Conservation (phyloP, 2,113 vertebrate genomes). For the Alectura lathami region DNA sequence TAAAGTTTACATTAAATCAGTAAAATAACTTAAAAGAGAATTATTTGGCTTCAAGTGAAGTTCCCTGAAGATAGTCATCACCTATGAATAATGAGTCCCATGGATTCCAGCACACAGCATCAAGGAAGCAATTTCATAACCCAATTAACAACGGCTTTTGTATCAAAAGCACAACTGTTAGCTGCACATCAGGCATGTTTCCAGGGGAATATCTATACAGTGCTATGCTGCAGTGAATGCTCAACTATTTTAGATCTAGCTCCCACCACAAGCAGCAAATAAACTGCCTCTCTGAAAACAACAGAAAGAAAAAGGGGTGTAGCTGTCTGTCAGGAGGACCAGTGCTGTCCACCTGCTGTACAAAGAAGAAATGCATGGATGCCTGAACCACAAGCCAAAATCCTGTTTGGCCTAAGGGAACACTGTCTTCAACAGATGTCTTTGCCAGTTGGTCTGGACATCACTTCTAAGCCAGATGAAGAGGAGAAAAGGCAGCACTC, state of each 20-base stretch:
- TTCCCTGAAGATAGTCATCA: constrained; percentile 56
- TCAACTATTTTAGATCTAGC: background rate
- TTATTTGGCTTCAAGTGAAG: constrained; percentile 59
- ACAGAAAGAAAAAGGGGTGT: background rate
- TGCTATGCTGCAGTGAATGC: background rate
- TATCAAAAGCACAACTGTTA: constrained; percentile 50
- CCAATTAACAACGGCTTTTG: constrained; percentile 64
- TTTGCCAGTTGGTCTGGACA: constrained; percentile 50
- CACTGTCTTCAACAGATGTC: background rate
- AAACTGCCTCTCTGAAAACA: background rate
- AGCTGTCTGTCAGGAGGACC: background rate
- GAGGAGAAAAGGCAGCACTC: background rate
- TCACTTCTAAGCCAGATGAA: background rate
- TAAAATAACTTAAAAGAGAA: constrained; percentile 65
- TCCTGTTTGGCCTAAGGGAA: constrained; percentile 36
- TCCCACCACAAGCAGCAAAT: background rate
- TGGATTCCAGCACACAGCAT: constrained; percentile 43
- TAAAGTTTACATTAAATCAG: constrained; percentile 55
- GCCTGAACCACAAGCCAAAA: constrained; percentile 43
- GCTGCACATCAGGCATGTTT: background rate
- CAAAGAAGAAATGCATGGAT: background rate
- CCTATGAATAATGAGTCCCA: constrained; percentile 46
- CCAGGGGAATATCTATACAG: background rate
- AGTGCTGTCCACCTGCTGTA: background rate
- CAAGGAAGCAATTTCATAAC: constrained; percentile 60